phyloP scores from a whole-genome alignment of 2,888 invertebrate species.

The Dendrolimus pini region DNA sequence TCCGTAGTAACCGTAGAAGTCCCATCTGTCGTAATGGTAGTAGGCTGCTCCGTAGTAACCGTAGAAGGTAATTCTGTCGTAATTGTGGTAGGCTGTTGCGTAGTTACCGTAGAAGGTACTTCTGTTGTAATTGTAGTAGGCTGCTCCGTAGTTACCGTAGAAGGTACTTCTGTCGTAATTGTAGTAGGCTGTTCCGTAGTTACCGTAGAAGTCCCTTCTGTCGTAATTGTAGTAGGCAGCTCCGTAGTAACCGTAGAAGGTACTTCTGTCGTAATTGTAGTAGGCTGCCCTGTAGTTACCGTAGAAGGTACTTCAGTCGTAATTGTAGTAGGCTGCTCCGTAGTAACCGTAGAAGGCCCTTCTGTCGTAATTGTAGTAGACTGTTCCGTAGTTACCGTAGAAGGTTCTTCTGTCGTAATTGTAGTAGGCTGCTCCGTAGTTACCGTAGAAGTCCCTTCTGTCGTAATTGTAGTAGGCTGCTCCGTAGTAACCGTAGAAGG shows the following conservation, averaged over 20 bases:
- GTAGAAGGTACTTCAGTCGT: neutral
- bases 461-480: neutral
- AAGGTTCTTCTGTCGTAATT: neutral
- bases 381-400: neutral
- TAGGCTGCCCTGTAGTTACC: neutral
- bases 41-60: neutral
- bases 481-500: too few species aligned
- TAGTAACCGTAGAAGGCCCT: neutral
- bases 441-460: neutral
- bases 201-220: neutral
- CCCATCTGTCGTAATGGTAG: neutral
- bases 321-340: neutral
- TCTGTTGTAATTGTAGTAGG: neutral
- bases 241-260: neutral
- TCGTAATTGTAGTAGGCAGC: neutral
- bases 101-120: neutral
- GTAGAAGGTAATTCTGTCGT: neutral
- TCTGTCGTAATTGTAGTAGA: neutral
- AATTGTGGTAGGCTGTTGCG: neutral
- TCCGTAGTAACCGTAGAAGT: neutral
- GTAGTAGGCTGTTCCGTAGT: neutral
- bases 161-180: neutral
- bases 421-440: neutral
- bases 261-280: neutral
- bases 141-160: neutral